phyloP scores from a whole-genome alignment of 2,888 invertebrate genomes.

The Calameuta pallipes region DNA sequence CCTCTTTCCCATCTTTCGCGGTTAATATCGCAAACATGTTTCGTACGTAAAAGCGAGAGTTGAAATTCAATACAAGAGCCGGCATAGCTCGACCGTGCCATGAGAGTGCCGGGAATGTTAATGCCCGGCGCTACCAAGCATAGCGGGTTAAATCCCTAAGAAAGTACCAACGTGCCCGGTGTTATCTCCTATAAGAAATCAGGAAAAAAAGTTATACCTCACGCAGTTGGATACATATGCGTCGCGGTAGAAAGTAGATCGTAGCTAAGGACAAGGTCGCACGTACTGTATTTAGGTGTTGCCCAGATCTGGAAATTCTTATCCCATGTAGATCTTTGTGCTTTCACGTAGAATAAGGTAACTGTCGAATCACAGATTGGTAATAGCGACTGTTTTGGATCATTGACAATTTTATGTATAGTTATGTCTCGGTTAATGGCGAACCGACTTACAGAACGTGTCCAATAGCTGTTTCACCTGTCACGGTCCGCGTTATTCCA shows the following conservation, averaged over 20 bases:
- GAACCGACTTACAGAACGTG: background rate
- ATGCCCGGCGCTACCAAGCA: background rate
- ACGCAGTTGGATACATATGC: background rate
- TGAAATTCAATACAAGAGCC: slow-evolving; percentile 4
- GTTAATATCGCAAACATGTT: slow-evolving; percentile 8
- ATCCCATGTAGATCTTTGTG: background rate
- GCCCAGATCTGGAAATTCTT: background rate
- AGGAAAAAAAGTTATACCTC: background rate
- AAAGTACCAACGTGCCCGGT: background rate
- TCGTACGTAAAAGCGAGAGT: slow-evolving; percentile 11
- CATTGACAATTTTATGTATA: background rate
- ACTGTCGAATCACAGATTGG: background rate
- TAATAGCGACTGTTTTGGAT: background rate
- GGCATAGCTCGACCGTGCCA: background rate
- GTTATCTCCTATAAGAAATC: background rate
- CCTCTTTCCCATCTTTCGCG: slow-evolving; percentile 8
- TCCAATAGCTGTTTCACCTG: slow-evolving; percentile 4
- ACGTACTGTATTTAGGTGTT: background rate
- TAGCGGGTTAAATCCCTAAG: background rate
- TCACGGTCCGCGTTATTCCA: background rate
- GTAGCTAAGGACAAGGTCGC: background rate
- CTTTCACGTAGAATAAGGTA: background rate
- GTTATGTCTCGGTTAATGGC: background rate
- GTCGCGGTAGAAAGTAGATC: background rate
- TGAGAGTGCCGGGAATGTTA: slow-evolving; percentile 1